Evolutionary conservation across 2,797 vertebrate genomes (phyloP).

Genomic region (Molossus alvarezi): DNA sequence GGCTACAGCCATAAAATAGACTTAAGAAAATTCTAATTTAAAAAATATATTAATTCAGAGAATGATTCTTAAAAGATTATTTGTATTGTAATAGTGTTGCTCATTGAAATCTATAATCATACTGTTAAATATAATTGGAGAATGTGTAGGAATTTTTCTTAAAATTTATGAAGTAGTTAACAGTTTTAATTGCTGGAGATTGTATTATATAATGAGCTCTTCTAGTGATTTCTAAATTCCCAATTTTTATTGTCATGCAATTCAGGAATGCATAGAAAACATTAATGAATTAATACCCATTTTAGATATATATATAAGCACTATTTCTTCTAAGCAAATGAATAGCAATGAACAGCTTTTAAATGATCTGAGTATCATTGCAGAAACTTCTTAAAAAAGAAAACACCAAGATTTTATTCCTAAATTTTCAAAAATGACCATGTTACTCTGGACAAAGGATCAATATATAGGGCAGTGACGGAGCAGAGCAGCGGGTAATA

Average conservation of each 20-base stretch:
- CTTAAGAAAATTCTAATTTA: conserved; percentile 46
- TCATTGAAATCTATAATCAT: conserved; percentile 42
- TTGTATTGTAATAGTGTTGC: conserved; percentile 31
- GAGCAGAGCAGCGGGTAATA: neutral
- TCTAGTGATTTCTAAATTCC: conserved; percentile 28
- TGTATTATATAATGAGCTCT: conserved; percentile 52
- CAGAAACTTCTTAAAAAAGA: conserved; percentile 29
- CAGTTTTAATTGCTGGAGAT: neutral
- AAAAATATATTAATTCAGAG: conserved; percentile 6
- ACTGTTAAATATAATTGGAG: conserved; percentile 47
- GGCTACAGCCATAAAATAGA: neutral
- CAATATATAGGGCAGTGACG: neutral
- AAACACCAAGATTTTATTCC: conserved; percentile 47
- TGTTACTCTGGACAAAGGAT: neutral
- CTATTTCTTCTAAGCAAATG: conserved; percentile 60
- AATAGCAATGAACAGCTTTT: conserved; percentile 45
- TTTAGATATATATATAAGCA: neutral
- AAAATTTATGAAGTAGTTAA: conserved; percentile 51
- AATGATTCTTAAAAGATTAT: conserved; percentile 5
- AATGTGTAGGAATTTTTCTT: conserved; percentile 13
- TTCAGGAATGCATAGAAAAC: conserved; percentile 49
- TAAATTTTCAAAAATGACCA: conserved; percentile 19
- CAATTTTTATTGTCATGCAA: conserved; percentile 58
- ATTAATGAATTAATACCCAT: conserved; percentile 47
- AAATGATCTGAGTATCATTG: neutral